Evolutionary conservation across 2,797 vertebrate genomes (phyloP), one percentile per base, ranked within the genome.

Genomic region (Sphaeramia orbicularis): DNA sequence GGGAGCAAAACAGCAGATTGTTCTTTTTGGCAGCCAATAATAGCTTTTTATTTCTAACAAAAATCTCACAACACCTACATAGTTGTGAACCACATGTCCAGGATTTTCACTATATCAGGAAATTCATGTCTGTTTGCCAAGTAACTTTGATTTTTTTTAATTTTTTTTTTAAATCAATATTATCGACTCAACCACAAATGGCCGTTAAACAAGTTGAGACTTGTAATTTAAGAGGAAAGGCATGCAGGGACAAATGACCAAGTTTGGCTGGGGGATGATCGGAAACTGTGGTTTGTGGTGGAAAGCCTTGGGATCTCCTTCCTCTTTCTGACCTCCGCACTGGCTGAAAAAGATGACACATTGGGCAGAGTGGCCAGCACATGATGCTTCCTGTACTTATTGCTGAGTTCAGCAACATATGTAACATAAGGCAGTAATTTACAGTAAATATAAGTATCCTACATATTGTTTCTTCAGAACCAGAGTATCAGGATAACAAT

Each of bases 331-430:
- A 2, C 10, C 41, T 4, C 6, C 49, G 10, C 2, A 18, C 35
- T 56, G 30, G 24, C 43, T 27, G 4, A 71, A 13, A 60, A 36
- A 10, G 40, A 70, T 65, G 53, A 57, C 75, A 32, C 53, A 66
- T 0, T 55, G 7, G 11, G 4, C 0, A 10, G 32, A 53, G 44
- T 41, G 54, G 67, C 11, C 1, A 35, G 18, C 63, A 78, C 63
- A 50, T 71, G 79, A 66, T 45, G 4, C 9, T 58, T 45, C 50
- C 11, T 38, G 55, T 14, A 4, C 1, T 41, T 63, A 12, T 18
- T 42, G 77, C 58, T 79, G 49, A 74, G 35, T 63, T 80, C 70
- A 73, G 67, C 79, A 70, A 7, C 0, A 75, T 38, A 42, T 36
- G 8, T 10, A 19, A 4, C 16, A 7, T 5, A 53, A 43, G 30